Evolutionary conservation across 2,797 vertebrate genomes (phyloP).

Genomic region (Gila robusta): DNA sequence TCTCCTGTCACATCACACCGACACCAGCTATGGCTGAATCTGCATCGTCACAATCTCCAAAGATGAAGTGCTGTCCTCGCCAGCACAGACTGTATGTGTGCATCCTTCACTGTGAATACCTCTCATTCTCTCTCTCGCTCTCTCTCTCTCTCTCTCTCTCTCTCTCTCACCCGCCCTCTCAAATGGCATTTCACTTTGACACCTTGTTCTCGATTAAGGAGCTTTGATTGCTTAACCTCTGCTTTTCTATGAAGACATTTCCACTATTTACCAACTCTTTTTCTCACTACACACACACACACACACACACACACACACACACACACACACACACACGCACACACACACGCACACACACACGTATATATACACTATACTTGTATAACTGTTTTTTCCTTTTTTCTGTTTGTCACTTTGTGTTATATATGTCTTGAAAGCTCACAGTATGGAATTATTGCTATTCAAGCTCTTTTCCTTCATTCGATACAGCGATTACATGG

Average conservation of each 20-base stretch:
- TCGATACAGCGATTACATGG: slow-evolving; percentile 22
- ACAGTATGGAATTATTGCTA: slow-evolving; percentile 30
- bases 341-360: too few species aligned
- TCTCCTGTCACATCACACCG: slow-evolving; percentile 41
- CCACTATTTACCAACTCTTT: background rate
- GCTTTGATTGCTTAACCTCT: slow-evolving; percentile 55
- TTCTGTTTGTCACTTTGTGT: background rate
- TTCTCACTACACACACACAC: background rate
- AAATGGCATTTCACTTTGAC: slow-evolving; percentile 56
- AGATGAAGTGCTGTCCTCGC: slow-evolving; percentile 46
- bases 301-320: too few species aligned
- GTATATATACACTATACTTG: background rate
- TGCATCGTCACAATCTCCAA: slow-evolving; percentile 50
- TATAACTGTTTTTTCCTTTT: slow-evolving; percentile 30
- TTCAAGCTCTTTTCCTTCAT: slow-evolving; percentile 15
- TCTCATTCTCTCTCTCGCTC: slow-evolving; percentile 46
- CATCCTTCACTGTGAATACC: slow-evolving; percentile 54
- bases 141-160: slow-evolving; percentile 30
- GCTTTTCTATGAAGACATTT: background rate
- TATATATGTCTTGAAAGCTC: slow-evolving; percentile 5
- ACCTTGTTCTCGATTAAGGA: slow-evolving; percentile 38
- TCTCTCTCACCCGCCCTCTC: slow-evolving; percentile 48
- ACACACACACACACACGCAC: too few species aligned
- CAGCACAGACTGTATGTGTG: slow-evolving; percentile 55
- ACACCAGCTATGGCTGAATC: slow-evolving; percentile 45